Conservation (phyloP, 2,797 vertebrate genomes). For the Notoglanidium macrostoma region DNA sequence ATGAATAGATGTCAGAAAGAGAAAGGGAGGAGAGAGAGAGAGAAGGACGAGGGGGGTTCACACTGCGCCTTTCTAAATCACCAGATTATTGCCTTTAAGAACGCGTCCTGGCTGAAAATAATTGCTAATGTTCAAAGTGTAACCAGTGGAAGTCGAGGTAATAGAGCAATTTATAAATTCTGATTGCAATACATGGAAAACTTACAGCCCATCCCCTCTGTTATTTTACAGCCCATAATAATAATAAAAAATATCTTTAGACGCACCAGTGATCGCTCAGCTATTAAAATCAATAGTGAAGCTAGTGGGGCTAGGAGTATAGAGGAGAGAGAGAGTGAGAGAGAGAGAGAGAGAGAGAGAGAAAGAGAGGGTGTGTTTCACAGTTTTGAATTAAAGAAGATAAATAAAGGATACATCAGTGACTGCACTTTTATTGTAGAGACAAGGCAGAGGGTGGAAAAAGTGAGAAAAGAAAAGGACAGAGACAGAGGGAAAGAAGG, state of each 20-base stretch:
- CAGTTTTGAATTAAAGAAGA: constrained; percentile 45
- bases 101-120: constrained; percentile 78
- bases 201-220: constrained; percentile 76
- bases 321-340: constrained; percentile 18
- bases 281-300: constrained; percentile 75
- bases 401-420: constrained; percentile 39
- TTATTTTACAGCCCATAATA: constrained; percentile 77
- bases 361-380: constrained; percentile 11
- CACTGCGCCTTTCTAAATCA: constrained; percentile 75
- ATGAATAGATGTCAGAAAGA: constrained; percentile 64
- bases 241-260: constrained; percentile 68
- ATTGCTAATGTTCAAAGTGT: constrained; percentile 83
- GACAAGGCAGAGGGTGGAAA: neutral
- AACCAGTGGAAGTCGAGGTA: constrained; percentile 82
- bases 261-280: constrained; percentile 66
- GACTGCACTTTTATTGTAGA: constrained; percentile 18
- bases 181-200: constrained; percentile 82
- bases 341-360: constrained; percentile 7
- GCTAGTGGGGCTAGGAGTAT: constrained; percentile 52
- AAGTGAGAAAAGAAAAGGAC: neutral
- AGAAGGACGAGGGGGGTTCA: constrained; percentile 50
- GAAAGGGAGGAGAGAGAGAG: constrained; percentile 4
- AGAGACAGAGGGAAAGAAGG: neutral
- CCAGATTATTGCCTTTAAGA: constrained; percentile 81
- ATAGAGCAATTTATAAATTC: constrained; percentile 83